Evolutionary conservation across 2,113 vertebrate genomes (phyloP), one percentile per base, ranked within the genome.

Genomic region (Oncorhynchus keta): DNA sequence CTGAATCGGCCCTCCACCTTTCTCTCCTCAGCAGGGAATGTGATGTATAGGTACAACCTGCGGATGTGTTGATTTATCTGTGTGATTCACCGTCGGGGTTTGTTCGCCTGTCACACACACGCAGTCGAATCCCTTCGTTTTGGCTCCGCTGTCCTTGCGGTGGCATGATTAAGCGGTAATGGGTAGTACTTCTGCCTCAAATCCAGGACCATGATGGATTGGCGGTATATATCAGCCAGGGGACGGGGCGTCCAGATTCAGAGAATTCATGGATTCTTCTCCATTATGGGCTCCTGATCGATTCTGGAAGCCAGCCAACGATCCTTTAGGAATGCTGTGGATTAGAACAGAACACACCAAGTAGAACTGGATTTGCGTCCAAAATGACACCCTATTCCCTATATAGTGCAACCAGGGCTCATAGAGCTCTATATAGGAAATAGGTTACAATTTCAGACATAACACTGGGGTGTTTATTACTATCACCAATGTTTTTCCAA

Each of bases 301-400:
- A 88, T 88, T 66, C 67, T 18, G 88, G 87, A 83, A 4, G 1
- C 14, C 20, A 75, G 85, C 89, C 89, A 89, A 74, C 75, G 69
- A 45, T 85, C 85, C 86, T 89, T 90, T 85, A 89, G 86, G 75
- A 81, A 45, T 76, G 59, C 28, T 48, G 66, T n/a, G 5, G 68
- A 64, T n/a, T 26, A n/a, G 18, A 26, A n/a, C 8, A 51, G 39
- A 76, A 73, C 81, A 75, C 51, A 65, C 51, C 51, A 55, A 18
- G 18, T 55, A 4, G 16, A 18, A 55, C 74, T 73, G 78, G 13
- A 32, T 45, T 71, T 64, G 68, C 78, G 74, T 85, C 57, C 67
- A 61, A 67, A 22, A 62, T 62, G 6, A 24, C 51, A 14, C 16
- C 13, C 14, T 18, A 55, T 55, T 18, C 1, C 51, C 16, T 18